Evolutionary conservation across 2,888 invertebrate genomes (phyloP).

Genomic region (Elmis aenea): DNA sequence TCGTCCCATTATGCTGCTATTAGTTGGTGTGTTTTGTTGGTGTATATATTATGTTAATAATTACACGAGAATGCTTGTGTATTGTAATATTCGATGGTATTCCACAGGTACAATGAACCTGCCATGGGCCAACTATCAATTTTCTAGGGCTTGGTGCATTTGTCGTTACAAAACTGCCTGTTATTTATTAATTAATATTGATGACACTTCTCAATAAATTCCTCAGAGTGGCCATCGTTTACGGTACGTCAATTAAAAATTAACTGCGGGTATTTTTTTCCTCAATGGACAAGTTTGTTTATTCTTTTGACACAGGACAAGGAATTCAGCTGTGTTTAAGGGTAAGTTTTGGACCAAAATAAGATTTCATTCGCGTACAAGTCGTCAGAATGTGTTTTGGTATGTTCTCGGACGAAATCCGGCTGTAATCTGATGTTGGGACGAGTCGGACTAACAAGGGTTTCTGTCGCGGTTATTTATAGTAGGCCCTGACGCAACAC

Average conservation of each 20-base stretch:
- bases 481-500: conserved; percentile 45
- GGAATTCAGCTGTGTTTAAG: conserved; percentile 38
- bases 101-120: no score
- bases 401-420: conserved; percentile 23
- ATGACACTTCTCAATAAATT: conserved; percentile 42
- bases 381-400: conserved; percentile 7
- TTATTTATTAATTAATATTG: conserved; percentile 42
- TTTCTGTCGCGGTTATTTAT: conserved; percentile 48
- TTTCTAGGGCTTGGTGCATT: no score
- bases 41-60: no score
- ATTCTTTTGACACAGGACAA: conserved; percentile 42
- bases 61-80: no score
- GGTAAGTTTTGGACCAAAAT: conserved; percentile 35
- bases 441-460: conserved; percentile 44
- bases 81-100: no score
- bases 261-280: conserved; percentile 36
- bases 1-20: no score
- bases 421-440: conserved; percentile 42
- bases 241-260: conserved; percentile 43
- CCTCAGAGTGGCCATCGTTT: conserved; percentile 36
- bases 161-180: no score
- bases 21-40: no score
- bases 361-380: conserved; percentile 23
- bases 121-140: no score
- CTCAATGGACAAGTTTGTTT: conserved; percentile 42